Percentiles rank a stretch among this genome's conserved stretches.
Evolutionary conservation across 2,888 invertebrate species (phyloP).

Genomic region (Drosophila monieri): DNA sequence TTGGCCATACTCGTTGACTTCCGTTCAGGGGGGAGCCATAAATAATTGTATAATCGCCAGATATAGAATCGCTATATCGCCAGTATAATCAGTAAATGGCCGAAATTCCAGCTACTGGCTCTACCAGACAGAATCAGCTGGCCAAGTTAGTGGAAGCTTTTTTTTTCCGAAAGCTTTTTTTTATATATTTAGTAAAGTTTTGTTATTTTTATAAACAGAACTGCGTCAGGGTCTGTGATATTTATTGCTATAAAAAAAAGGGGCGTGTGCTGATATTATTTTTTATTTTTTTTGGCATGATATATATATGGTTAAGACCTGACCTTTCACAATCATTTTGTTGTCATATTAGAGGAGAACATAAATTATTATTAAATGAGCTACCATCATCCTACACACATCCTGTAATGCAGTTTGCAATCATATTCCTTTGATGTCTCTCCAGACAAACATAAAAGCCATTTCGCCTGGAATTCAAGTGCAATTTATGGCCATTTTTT

Average conservation of each 20-base stretch:
- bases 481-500: slow-evolving; percentile 38
- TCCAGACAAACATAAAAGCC: slow-evolving; percentile 1
- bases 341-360: background rate
- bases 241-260: slow-evolving; percentile 6
- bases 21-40: slow-evolving; percentile 39
- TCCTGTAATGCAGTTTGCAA: background rate
- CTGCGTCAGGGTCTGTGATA: background rate
- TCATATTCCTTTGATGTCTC: background rate
- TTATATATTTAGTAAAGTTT: background rate
- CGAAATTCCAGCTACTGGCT: slow-evolving; percentile 22
- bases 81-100: slow-evolving; percentile 35
- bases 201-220: slow-evolving; percentile 23
- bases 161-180: slow-evolving; percentile 26
- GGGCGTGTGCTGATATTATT: slow-evolving; percentile 15
- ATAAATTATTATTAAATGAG: background rate
- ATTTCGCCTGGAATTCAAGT: slow-evolving; percentile 18
- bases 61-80: slow-evolving; percentile 40
- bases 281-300: background rate
- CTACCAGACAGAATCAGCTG: slow-evolving; percentile 18
- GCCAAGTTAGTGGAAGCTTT: slow-evolving; percentile 15
- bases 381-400: background rate
- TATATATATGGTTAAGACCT: slow-evolving; percentile 6
- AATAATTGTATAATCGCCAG: slow-evolving; percentile 33
- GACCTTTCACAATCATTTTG: background rate
- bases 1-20: slow-evolving; percentile 19